These are phyloP conservation scores for Cryptophagus acutangulus DNA, from an alignment of 2,888 invertebrate species.

Conservation along the genomic window DNA sequence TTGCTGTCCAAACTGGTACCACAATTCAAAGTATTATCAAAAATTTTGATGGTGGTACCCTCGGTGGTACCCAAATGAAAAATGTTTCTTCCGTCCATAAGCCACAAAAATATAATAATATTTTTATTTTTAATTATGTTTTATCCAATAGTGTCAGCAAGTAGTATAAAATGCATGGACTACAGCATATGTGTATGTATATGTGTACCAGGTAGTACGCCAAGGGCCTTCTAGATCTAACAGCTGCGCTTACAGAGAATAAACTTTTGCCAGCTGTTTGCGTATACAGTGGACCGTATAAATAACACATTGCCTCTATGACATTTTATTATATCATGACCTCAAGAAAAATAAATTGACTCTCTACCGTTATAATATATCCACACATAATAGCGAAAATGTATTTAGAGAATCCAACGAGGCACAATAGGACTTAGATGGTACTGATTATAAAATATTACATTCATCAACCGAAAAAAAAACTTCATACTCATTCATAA, in stretches of 20 bases:
- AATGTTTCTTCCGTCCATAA: no score
- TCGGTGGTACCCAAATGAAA: no score
- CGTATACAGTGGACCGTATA: slow-evolving; percentile 35
- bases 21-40: no score
- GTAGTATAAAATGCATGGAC: slow-evolving; percentile 21
- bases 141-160: background rate
- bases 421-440: slow-evolving; percentile 38
- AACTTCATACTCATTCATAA: no score
- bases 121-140: background rate
- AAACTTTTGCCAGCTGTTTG: slow-evolving; percentile 50
- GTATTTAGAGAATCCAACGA: slow-evolving; percentile 27
- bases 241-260: slow-evolving; percentile 50
- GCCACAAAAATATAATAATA: background rate
- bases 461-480: no score
- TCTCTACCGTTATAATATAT: slow-evolving; percentile 30
- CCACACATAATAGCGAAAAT: slow-evolving; percentile 46
- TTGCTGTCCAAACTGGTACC: no score
- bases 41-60: no score
- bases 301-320: slow-evolving; percentile 21
- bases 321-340: slow-evolving; percentile 15
- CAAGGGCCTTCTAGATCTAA: slow-evolving; percentile 36
- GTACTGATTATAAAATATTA: slow-evolving; percentile 43
- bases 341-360: slow-evolving; percentile 16
- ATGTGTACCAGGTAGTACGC: slow-evolving; percentile 43
- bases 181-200: slow-evolving; percentile 30